phyloP scores from a whole-genome alignment of 2,888 invertebrate genomes.

The Oscheius sp. region DNA sequence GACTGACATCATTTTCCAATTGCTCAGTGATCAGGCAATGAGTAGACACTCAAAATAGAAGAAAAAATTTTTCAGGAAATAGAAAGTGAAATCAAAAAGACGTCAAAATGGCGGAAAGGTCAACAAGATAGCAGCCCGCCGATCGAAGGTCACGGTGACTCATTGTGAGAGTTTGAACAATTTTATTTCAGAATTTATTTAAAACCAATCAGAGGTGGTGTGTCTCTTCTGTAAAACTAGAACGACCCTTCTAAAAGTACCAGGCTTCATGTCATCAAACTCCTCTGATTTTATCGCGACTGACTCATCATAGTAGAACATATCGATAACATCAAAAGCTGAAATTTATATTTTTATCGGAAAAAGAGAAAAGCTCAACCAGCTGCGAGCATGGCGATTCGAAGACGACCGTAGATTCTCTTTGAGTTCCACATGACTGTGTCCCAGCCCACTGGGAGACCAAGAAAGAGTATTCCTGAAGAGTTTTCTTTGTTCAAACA shows the following conservation, averaged over 20 bases:
- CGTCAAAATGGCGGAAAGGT: no score
- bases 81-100: no score
- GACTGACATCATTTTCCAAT: no score
- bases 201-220: no score
- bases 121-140: no score
- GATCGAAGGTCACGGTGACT: no score
- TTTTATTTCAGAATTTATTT: no score
- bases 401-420: not conserved
- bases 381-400: not conserved
- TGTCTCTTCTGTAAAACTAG: not conserved
- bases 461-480: not conserved
- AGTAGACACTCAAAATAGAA: no score
- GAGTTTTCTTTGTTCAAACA: not conserved
- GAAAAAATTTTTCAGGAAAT: no score
- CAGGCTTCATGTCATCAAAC: not conserved
- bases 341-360: not conserved
- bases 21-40: no score
- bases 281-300: not conserved
- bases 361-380: not conserved
- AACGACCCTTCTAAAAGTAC: not conserved
- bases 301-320: constrained; percentile 1
- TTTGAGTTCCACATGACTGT: not conserved
- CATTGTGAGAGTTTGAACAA: no score
- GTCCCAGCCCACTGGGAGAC: constrained; percentile 6
- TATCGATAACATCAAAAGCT: not conserved